These are phyloP conservation scores for Ficedula albicollis DNA, from an alignment of 2,797 vertebrate species.

Conservation along the genomic window DNA sequence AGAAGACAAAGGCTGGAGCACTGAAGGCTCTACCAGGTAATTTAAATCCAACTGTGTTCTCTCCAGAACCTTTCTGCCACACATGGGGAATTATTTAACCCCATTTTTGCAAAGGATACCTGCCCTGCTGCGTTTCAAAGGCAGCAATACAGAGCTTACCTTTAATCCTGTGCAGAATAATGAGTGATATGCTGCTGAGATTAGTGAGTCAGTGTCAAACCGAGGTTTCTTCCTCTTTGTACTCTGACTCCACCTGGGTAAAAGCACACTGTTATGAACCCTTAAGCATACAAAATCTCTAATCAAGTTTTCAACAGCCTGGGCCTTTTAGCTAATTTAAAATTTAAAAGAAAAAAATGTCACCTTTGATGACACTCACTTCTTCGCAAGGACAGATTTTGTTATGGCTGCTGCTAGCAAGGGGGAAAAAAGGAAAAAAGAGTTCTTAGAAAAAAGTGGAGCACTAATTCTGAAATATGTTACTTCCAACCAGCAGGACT, in stretches of 20 bases:
- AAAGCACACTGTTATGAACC: neutral
- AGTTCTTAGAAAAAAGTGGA: neutral
- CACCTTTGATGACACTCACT: neutral
- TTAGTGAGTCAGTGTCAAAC: neutral
- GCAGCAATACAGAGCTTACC: neutral
- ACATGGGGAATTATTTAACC: constrained; percentile 19
- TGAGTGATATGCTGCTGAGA: neutral
- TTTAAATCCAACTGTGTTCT: neutral
- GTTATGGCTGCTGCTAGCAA: neutral
- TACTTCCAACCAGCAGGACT: neutral
- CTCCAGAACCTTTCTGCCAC: neutral
- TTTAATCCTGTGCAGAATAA: constrained; percentile 49
- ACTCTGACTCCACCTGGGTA: neutral
- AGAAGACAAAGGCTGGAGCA: neutral
- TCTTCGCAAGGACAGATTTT: neutral
- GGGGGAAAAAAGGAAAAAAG: neutral
- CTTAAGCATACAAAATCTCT: constrained; percentile 2
- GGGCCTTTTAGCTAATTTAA: neutral
- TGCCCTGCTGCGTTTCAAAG: constrained; percentile 12
- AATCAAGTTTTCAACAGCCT: neutral
- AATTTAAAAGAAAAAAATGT: neutral
- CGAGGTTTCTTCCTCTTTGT: constrained; percentile 5
- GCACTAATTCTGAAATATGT: neutral
- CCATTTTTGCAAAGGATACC: neutral
- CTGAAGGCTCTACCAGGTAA: neutral